Percentiles rank a stretch among this genome's conserved stretches.
phyloP scores from a whole-genome alignment of 2,797 vertebrate species.

The Mareca penelope region DNA sequence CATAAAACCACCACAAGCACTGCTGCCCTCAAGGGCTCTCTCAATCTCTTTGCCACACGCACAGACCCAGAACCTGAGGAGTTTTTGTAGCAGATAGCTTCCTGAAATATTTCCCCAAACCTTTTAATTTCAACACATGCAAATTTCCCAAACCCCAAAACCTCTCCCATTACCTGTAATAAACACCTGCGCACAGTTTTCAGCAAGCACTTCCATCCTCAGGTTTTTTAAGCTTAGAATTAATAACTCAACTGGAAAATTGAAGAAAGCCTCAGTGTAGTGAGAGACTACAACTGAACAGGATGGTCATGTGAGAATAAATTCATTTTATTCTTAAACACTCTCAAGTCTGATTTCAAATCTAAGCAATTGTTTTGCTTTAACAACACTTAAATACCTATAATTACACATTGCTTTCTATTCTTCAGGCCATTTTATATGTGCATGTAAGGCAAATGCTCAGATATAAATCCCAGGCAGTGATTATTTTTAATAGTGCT shows the following conservation, averaged over 20 bases:
- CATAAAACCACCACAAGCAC: accelerated
- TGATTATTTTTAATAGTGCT: conserved; percentile 34
- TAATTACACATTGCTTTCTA: neutral
- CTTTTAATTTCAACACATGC: neutral
- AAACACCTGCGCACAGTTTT: neutral
- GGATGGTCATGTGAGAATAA: neutral
- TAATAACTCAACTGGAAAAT: conserved; percentile 5
- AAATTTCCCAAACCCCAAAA: neutral
- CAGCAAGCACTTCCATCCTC: neutral
- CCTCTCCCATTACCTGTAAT: neutral
- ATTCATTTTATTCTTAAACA: neutral
- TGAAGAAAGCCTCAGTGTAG: neutral
- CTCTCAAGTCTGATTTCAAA: neutral
- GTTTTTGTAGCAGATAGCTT: neutral
- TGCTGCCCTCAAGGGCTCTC: neutral
- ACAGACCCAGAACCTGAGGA: neutral
- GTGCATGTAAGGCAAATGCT: neutral
- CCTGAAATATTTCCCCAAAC: neutral
- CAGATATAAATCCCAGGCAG: neutral
- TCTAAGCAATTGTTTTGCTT: neutral
- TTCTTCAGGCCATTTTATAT: neutral
- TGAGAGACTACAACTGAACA: neutral
- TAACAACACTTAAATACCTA: neutral
- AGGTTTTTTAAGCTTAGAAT: neutral
- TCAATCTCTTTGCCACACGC: neutral